phyloP scores from a whole-genome alignment of 2,113 vertebrate genomes.

The Puma concolor region DNA sequence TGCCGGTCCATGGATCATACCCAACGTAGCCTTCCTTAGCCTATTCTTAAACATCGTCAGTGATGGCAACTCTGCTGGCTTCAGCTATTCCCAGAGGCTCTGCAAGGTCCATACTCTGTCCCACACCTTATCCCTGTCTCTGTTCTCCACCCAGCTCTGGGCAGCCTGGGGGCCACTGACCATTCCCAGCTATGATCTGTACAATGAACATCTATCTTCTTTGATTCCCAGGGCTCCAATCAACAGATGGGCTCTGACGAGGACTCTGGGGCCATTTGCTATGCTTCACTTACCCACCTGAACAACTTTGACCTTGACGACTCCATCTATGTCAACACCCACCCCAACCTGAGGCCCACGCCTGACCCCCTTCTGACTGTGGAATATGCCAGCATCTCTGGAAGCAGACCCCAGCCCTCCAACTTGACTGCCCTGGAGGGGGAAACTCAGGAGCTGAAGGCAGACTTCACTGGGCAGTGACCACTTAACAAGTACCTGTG shows the following conservation, averaged over 20 bases:
- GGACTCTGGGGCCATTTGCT: not conserved
- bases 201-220: not conserved
- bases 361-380: not conserved
- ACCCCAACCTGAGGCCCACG: rapidly evolving
- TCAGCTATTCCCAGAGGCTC: not conserved
- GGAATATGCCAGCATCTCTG: conserved; percentile 73
- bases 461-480: not conserved
- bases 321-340: conserved; percentile 46
- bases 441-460: not conserved
- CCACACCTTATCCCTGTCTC: not conserved
- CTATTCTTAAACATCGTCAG: not conserved
- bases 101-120: not conserved
- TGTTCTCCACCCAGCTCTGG: not conserved
- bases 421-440: rapidly evolving
- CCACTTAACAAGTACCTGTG: too few relatives aligned
- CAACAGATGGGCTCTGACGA: not conserved
- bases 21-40: not conserved
- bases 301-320: rapidly evolving
- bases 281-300: not conserved
- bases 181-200: too few relatives aligned
- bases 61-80: not conserved
- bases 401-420: not conserved
- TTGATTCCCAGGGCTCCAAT: not conserved
- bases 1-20: too few relatives aligned
- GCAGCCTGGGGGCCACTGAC: not conserved